A percentile compares a stretch with the other conserved stretches of the same genome.
Evolutionary conservation across 1,140 invertebrate genomes (phyloP).

Genomic region (Drosophila watanabei): DNA sequence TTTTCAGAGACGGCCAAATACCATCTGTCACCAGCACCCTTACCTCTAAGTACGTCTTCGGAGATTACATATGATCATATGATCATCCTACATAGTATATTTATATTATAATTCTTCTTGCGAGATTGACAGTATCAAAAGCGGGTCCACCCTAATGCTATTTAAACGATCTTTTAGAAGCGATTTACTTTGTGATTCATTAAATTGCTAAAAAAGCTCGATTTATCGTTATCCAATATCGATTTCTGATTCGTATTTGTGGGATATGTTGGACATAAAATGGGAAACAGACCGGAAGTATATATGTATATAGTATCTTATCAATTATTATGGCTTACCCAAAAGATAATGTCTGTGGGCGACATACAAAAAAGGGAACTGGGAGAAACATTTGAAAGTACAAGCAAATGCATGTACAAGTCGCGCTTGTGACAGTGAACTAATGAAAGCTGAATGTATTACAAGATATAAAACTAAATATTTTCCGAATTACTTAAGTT

Average conservation of each 20-base stretch:
- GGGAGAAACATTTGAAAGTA: neutral
- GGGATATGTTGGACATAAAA: neutral
- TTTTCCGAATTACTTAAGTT: too few species aligned
- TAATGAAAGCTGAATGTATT: neutral
- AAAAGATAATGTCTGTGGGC: neutral
- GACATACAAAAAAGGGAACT: neutral
- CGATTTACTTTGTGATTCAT: constrained; percentile 15
- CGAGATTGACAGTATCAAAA: constrained; percentile 2
- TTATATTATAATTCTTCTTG: neutral
- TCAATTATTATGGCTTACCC: constrained; percentile 4
- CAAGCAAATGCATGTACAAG: neutral
- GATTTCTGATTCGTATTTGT: neutral
- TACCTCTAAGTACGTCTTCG: constrained; percentile 75
- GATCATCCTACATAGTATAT: constrained; percentile 3
- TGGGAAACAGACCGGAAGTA: constrained; percentile 1
- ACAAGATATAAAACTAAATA: neutral
- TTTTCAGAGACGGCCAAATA: constrained; percentile 68
- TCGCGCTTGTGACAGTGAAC: neutral
- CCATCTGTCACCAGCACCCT: constrained; percentile 79
- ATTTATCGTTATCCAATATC: neutral
- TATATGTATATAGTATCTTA: constrained; percentile 10
- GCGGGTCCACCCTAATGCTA: neutral
- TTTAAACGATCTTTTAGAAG: neutral
- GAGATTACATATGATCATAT: constrained; percentile 61
- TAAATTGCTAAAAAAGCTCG: neutral